Evolutionary conservation across 2,113 vertebrate genomes (phyloP).

Genomic region (Steatornis caripensis): DNA sequence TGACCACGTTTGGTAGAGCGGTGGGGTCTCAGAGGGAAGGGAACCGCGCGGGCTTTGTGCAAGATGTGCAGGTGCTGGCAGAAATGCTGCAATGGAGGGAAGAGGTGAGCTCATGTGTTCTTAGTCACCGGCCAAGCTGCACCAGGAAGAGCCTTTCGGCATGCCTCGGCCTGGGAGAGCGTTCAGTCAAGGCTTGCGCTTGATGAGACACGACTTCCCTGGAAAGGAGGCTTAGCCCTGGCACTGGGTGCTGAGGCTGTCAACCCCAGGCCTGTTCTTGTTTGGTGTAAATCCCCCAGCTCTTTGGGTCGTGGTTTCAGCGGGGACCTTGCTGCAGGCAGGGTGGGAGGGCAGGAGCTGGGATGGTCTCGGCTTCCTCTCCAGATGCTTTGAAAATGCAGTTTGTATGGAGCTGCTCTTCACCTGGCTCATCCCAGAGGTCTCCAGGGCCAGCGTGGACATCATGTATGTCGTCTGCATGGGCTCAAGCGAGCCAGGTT

Average conservation of each 20-base stretch:
- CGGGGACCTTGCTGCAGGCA: background rate
- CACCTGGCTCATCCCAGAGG: background rate
- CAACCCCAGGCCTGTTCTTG: background rate
- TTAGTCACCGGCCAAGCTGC: background rate
- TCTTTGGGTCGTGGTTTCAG: background rate
- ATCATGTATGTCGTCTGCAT: rapidly evolving
- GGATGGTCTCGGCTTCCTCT: background rate
- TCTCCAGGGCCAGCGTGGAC: background rate
- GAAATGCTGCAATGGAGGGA: background rate
- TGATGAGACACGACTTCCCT: background rate
- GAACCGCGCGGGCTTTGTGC: background rate
- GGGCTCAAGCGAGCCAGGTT: background rate
- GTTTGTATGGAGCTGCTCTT: background rate
- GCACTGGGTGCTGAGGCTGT: rapidly evolving
- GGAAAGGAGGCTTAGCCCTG: background rate
- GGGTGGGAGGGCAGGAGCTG: background rate
- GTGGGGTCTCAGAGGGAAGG: background rate
- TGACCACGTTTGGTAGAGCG: rapidly evolving
- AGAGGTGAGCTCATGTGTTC: background rate
- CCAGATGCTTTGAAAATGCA: background rate
- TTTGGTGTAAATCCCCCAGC: background rate
- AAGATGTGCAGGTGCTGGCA: background rate
- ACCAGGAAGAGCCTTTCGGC: background rate
- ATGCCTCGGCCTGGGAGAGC: background rate
- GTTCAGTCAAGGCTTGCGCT: background rate